Evolutionary conservation across 2,797 vertebrate species (phyloP).

Genomic region (Dipus sagitta): DNA sequence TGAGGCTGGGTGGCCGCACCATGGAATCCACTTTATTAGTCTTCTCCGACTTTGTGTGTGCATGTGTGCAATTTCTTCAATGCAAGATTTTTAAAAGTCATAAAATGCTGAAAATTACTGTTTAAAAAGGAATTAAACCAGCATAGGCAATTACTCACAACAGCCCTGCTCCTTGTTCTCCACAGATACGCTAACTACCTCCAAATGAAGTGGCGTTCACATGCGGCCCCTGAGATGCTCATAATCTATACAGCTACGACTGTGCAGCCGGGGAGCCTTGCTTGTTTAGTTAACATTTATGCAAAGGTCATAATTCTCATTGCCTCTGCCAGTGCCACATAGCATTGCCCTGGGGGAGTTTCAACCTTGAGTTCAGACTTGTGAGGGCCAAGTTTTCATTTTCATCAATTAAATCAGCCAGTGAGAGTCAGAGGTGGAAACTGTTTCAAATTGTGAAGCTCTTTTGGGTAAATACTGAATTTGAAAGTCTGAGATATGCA

Average conservation of each 20-base stretch:
- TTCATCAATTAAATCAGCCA: background rate
- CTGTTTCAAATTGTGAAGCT: background rate
- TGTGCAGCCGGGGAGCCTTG: background rate
- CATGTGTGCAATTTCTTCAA: slow-evolving; percentile 3
- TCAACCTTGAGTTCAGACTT: background rate
- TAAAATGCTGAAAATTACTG: background rate
- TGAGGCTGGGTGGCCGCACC: background rate
- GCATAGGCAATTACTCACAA: background rate
- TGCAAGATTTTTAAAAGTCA: background rate
- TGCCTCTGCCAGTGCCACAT: background rate
- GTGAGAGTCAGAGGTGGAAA: background rate
- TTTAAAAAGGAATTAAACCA: background rate
- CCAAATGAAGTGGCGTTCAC: background rate
- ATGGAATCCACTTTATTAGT: background rate
- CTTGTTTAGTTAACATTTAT: slow-evolving; percentile 15
- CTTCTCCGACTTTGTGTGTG: background rate
- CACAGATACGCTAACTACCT: accelerated
- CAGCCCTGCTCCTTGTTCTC: background rate
- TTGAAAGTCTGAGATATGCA: background rate
- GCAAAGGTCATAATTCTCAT: background rate
- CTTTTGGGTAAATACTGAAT: background rate
- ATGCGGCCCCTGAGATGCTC: background rate
- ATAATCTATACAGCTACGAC: background rate
- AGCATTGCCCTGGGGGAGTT: background rate
- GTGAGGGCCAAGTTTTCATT: background rate